Evolutionary conservation across 2,888 invertebrate genomes (phyloP).

Genomic region (Anarsia innoxiella): DNA sequence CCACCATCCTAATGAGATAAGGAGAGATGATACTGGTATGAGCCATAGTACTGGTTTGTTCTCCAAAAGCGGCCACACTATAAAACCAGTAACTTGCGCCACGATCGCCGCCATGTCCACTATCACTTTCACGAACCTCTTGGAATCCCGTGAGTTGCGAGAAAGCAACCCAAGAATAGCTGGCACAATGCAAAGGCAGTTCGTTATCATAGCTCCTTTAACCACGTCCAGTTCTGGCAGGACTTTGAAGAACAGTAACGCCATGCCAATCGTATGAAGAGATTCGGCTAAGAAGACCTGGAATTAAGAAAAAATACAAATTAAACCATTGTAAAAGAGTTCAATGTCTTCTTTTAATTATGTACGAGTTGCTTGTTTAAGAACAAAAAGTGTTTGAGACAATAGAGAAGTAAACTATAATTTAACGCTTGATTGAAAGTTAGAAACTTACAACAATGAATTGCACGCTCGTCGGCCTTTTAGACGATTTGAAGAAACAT

Average conservation of each 20-base stretch:
- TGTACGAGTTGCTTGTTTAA: too few species aligned
- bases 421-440: constrained; percentile 9
- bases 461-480: constrained; percentile 78
- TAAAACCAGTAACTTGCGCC: constrained; percentile 92
- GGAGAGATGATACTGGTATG: constrained; percentile 88
- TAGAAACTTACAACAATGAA: constrained; percentile 55
- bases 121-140: constrained; percentile 84
- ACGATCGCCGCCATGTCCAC: constrained; percentile 90
- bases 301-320: constrained; percentile 22
- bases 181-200: constrained; percentile 95
- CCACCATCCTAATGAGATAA: constrained; percentile 98
- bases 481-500: constrained; percentile 92
- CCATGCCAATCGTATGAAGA: constrained; percentile 90
- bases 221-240: constrained; percentile 95
- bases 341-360: too few species aligned
- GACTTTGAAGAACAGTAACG: constrained; percentile 89
- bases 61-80: constrained; percentile 92
- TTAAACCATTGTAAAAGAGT: too few species aligned
- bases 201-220: constrained; percentile 96
- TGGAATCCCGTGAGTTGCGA: constrained; percentile 86
- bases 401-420: constrained; percentile 8
- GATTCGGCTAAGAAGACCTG: constrained; percentile 90
- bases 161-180: constrained; percentile 85
- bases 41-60: constrained; percentile 86
- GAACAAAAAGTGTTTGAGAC: constrained; percentile 7